These are phyloP conservation scores for Goniozus legneri DNA, from an alignment of 1,140 invertebrate genomes.

Conservation along the genomic window DNA sequence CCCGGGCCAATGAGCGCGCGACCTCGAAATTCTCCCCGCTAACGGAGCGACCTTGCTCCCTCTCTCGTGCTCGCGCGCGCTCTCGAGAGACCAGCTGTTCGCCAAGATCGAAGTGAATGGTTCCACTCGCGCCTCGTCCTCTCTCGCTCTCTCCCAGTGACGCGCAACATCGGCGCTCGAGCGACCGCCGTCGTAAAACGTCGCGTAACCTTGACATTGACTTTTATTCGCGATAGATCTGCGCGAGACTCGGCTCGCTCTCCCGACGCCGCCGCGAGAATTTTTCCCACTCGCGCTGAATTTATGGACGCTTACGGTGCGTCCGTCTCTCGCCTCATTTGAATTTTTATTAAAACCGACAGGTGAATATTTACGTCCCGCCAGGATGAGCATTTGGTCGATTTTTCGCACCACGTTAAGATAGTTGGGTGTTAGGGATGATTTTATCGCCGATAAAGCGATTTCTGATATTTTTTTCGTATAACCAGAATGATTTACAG, in stretches of 20 bases:
- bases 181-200: too few species aligned
- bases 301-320: too few species aligned
- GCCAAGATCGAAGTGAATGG: constrained; percentile 19
- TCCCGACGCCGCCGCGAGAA: neutral
- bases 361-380: too few species aligned
- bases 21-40: constrained; percentile 32
- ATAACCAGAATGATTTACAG: too few species aligned
- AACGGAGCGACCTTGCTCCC: constrained; percentile 30
- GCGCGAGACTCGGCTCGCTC: neutral
- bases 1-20: constrained; percentile 24
- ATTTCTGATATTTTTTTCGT: too few species aligned
- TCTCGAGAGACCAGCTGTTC: constrained; percentile 18
- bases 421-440: too few species aligned
- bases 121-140: too few species aligned
- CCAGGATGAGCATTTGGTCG: too few species aligned
- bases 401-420: too few species aligned
- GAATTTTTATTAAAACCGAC: too few species aligned
- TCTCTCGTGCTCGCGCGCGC: constrained; percentile 5
- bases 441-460: too few species aligned
- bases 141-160: neutral
- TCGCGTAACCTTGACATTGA: neutral
- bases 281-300: neutral
- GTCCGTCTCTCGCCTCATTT: too few species aligned
- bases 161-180: neutral
- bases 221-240: neutral